Evolutionary conservation across 2,888 invertebrate species (phyloP).

Genomic region (Meteorus colon): DNA sequence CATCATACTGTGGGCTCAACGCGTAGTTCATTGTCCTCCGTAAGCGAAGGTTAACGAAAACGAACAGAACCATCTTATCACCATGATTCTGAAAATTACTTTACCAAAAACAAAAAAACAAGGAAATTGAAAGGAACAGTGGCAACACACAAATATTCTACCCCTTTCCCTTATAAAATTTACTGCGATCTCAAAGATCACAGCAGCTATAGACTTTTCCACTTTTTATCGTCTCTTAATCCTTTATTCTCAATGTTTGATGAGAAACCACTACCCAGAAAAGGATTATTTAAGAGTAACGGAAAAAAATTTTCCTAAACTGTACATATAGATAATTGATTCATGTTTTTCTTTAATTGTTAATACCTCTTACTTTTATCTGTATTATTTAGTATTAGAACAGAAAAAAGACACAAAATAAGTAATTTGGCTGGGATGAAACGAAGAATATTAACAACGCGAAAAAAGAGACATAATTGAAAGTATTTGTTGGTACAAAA

Average conservation of each 20-base stretch:
- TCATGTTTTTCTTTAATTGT: neutral
- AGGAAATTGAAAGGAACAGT: neutral
- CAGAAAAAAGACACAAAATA: neutral
- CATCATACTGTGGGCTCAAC: conserved; percentile 75
- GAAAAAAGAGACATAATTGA: neutral
- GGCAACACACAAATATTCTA: neutral
- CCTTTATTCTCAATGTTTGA: too few species aligned
- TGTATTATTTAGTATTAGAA: conserved; percentile 1
- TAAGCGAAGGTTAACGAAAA: conserved; percentile 75
- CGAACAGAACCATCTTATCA: neutral
- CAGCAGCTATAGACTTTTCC: neutral
- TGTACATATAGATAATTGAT: neutral
- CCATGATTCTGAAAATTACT: conserved; percentile 8
- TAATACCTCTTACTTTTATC: neutral
- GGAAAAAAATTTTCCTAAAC: neutral
- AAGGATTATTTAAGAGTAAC: neutral
- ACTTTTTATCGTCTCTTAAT: neutral
- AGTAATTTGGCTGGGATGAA: neutral
- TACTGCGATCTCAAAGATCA: neutral
- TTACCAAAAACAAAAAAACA: conserved; percentile 5
- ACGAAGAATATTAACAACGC: neutral
- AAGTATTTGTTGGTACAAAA: conserved; percentile 14
- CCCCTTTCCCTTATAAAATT: neutral
- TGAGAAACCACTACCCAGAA: neutral
- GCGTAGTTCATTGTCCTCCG: conserved; percentile 78